Conservation (phyloP, 2,888 invertebrate genomes). For the Pinctada fucata region DNA sequence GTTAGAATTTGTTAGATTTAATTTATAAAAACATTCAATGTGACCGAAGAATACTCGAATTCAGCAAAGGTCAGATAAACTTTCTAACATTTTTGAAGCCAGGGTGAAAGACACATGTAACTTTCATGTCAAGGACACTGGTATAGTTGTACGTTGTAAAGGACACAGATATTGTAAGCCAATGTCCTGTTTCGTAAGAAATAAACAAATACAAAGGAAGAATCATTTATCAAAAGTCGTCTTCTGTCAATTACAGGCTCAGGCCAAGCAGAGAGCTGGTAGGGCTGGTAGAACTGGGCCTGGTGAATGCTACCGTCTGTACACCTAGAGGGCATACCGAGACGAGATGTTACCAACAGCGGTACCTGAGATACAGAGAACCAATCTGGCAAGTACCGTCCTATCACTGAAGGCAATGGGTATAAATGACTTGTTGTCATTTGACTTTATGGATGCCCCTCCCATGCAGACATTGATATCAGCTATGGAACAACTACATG, state of each 20-base stretch:
- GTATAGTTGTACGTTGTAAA: no score
- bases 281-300: slow-evolving; percentile 98
- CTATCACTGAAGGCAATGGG: slow-evolving; percentile 99
- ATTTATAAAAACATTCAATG: no score
- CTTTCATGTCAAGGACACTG: no score
- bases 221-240: no score
- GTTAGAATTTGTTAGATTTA: no score
- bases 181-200: no score
- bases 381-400: slow-evolving; percentile 96
- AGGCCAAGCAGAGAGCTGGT: slow-evolving; percentile 97
- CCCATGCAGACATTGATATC: slow-evolving; percentile 98
- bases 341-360: slow-evolving; percentile 92
- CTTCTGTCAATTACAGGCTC: slow-evolving; percentile 81
- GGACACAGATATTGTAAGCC: no score
- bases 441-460: slow-evolving; percentile 99
- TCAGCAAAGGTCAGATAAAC: no score
- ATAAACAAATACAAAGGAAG: no score
- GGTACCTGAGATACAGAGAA: slow-evolving; percentile 98
- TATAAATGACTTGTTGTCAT: slow-evolving; percentile 97
- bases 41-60: no score
- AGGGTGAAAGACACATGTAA: no score
- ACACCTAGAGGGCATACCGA: slow-evolving; percentile 97
- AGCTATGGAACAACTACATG: slow-evolving; percentile 97
- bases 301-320: slow-evolving; percentile 96
- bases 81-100: no score